Percentiles rank a stretch among this genome's conserved stretches.
Conservation (phyloP, 1,140 invertebrate genomes). For the Dendrolimus punctatus region DNA sequence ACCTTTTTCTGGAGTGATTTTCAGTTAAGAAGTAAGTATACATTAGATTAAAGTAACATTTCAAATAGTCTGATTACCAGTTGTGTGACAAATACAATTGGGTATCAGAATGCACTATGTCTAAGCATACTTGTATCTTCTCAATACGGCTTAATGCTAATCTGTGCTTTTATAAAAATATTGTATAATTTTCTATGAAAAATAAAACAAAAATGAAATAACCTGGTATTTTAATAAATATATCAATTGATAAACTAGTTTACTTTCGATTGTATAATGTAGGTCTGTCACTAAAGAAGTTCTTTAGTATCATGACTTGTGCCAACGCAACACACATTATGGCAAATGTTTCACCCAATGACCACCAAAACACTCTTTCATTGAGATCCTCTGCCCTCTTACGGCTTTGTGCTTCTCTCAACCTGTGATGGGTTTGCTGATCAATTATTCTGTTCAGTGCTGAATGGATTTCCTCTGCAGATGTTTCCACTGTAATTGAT, state of each 20-base stretch:
- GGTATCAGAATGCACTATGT: too few relatives aligned
- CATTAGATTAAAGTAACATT: too few relatives aligned
- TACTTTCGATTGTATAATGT: constrained; percentile 60
- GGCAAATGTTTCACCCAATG: constrained; percentile 88
- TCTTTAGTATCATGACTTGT: constrained; percentile 94
- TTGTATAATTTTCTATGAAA: background rate
- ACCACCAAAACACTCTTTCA: constrained; percentile 94
- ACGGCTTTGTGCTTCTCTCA: constrained; percentile 94
- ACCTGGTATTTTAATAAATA: constrained; percentile 10
- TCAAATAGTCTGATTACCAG: too few relatives aligned
- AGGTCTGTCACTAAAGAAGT: constrained; percentile 93
- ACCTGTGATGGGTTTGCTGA: constrained; percentile 96
- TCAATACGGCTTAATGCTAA: too few relatives aligned
- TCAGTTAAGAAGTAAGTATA: too few relatives aligned
- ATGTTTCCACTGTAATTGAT: constrained; percentile 84
- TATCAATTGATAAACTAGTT: constrained; percentile 39
- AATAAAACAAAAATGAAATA: constrained; percentile 12
- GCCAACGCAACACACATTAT: constrained; percentile 88
- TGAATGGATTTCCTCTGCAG: constrained; percentile 90
- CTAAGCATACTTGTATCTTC: too few relatives aligned
- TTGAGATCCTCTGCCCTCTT: constrained; percentile 97
- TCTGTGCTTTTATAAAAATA: background rate
- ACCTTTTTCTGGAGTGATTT: too few relatives aligned
- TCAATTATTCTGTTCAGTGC: constrained; percentile 90
- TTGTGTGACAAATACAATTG: too few relatives aligned